Evolutionary conservation across 2,113 vertebrate genomes (phyloP).

Genomic region (Thomomys bottae): DNA sequence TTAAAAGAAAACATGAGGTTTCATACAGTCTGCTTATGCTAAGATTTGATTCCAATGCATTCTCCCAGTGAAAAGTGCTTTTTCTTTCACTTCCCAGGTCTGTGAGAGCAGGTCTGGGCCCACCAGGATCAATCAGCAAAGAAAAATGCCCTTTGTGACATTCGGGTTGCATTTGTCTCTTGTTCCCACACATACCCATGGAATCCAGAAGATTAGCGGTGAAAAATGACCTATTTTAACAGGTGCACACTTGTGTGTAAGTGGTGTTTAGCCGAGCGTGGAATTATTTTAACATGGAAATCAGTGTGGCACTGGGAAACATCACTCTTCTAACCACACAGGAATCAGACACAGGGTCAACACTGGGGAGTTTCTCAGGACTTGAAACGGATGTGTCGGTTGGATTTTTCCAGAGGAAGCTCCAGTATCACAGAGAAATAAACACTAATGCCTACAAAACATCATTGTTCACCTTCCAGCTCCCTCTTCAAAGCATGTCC

Average conservation of each 20-base stretch:
- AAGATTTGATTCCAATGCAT: not conserved
- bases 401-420: slow-evolving; percentile 76
- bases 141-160: slow-evolving; percentile 55
- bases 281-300: slow-evolving; percentile 82
- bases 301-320: slow-evolving; percentile 73
- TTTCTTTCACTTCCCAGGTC: not conserved
- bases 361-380: slow-evolving; percentile 69
- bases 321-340: slow-evolving; percentile 76
- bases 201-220: slow-evolving; percentile 74
- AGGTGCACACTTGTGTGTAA: slow-evolving; percentile 76
- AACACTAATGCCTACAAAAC: slow-evolving; percentile 61
- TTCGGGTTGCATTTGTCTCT: slow-evolving; percentile 51
- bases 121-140: slow-evolving; percentile 29
- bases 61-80: not conserved
- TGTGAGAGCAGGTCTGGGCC: not conserved
- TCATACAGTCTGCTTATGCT: not conserved
- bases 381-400: slow-evolving; percentile 65
- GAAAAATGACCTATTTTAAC: slow-evolving; percentile 83
- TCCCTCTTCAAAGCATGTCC: slow-evolving; percentile 52
- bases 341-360: slow-evolving; percentile 77
- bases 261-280: slow-evolving; percentile 77
- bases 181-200: slow-evolving; percentile 73
- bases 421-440: slow-evolving; percentile 59
- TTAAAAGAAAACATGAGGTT: not conserved
- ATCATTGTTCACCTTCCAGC: slow-evolving; percentile 36